Evolutionary conservation across 2,113 vertebrate species (phyloP).

Genomic region (Neopipo cinnamomea): DNA sequence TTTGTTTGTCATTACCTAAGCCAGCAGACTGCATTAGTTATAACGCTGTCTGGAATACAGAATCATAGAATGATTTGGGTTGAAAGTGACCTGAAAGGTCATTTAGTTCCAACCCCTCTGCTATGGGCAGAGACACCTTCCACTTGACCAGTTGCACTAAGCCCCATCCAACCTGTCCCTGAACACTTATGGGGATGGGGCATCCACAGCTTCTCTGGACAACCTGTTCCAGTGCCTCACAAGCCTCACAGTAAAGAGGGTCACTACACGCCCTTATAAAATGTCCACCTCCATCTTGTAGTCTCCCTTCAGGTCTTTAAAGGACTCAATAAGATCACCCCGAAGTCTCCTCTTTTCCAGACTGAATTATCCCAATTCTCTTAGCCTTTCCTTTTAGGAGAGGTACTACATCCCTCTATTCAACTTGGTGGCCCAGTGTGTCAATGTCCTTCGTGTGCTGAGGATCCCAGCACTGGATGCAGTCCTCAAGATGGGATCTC

Average conservation of each 20-base stretch:
- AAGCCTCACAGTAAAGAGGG: background rate
- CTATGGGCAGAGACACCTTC: background rate
- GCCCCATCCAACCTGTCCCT: background rate
- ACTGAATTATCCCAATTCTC: background rate
- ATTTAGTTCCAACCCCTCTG: background rate
- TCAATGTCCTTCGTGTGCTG: background rate
- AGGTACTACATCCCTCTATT: background rate
- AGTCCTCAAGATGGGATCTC: background rate
- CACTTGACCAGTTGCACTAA: background rate
- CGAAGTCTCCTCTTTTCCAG: background rate
- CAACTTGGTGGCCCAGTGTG: too few relatives aligned
- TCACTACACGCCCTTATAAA: background rate
- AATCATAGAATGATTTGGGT: background rate
- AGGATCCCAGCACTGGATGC: too few relatives aligned
- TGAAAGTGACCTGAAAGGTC: background rate
- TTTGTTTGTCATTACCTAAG: background rate
- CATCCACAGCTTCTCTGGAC: background rate
- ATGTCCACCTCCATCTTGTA: background rate
- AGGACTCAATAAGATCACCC: rapidly evolving
- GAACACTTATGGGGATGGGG: too few relatives aligned
- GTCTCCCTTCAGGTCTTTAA: background rate
- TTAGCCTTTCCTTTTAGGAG: background rate
- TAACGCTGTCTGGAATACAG: rapidly evolving
- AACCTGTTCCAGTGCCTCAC: background rate
- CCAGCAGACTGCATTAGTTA: background rate